These are phyloP conservation scores for Chromis chromis DNA, from an alignment of 2,797 vertebrate genomes.

Conservation along the genomic window DNA sequence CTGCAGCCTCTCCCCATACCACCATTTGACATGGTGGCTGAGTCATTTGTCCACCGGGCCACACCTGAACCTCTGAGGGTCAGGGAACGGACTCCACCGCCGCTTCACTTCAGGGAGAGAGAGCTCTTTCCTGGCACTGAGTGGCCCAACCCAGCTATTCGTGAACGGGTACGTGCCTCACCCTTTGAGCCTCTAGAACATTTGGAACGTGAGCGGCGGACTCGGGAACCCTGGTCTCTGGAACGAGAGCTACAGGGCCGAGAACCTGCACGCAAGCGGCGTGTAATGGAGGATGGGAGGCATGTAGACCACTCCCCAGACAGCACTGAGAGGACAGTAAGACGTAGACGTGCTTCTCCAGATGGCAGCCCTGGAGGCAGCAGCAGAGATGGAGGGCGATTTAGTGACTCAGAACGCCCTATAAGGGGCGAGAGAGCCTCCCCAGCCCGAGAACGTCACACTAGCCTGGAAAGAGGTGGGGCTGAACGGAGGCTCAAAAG, in stretches of 20 bases:
- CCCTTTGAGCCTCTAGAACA: constrained; percentile 94
- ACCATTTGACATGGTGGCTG: constrained; percentile 94
- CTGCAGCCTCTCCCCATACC: constrained; percentile 94
- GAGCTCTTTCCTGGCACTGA: constrained; percentile 93
- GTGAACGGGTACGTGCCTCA: constrained; percentile 91
- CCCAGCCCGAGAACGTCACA: constrained; percentile 87
- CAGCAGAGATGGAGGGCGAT: constrained; percentile 91
- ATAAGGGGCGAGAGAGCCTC: constrained; percentile 89
- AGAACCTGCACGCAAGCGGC: constrained; percentile 92
- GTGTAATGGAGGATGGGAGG: constrained; percentile 90
- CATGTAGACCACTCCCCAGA: constrained; percentile 95
- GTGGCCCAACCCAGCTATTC: constrained; percentile 93
- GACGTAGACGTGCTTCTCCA: constrained; percentile 92
- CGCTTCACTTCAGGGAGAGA: constrained; percentile 95
- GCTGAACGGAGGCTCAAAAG: constrained; percentile 85
- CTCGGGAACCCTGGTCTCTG: constrained; percentile 93
- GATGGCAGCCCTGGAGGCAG: constrained; percentile 87
- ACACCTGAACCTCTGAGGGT: constrained; percentile 92
- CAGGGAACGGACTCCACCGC: constrained; percentile 94
- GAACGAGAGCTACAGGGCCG: constrained; percentile 92
- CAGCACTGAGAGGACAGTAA: constrained; percentile 89
- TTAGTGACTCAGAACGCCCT: constrained; percentile 92
- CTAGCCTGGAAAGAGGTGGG: constrained; percentile 88
- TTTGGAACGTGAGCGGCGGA: constrained; percentile 89
- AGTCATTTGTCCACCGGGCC: constrained; percentile 92